phyloP scores from a whole-genome alignment of 2,888 invertebrate genomes.

The Coenonympha glycerion region DNA sequence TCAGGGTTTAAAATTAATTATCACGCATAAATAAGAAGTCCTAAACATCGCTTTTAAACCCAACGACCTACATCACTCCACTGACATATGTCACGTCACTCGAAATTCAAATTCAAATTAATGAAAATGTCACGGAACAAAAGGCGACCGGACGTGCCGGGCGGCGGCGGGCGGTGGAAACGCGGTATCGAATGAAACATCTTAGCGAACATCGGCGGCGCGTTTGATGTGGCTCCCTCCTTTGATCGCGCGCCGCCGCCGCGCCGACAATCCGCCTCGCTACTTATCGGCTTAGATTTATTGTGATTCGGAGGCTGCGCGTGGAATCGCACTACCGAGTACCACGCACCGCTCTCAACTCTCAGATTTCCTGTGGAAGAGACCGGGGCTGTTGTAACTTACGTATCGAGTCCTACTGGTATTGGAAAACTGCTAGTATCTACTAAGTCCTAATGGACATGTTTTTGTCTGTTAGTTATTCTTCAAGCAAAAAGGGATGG shows the following conservation, averaged over 20 bases:
- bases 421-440: too few relatives aligned
- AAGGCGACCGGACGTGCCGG: conserved; percentile 50
- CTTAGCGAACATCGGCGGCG: conserved; percentile 54
- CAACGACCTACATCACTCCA: conserved; percentile 20
- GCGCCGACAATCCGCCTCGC: conserved; percentile 71
- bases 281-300: conserved; percentile 76
- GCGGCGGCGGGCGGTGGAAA: conserved; percentile 51
- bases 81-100: conserved; percentile 22
- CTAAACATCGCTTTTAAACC: background rate
- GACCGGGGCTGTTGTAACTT: too few relatives aligned
- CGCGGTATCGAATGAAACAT: conserved; percentile 54
- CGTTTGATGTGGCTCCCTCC: conserved; percentile 67
- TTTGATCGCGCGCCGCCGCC: conserved; percentile 72
- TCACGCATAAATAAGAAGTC: background rate
- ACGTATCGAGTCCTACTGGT: too few relatives aligned
- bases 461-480: too few relatives aligned
- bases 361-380: too few relatives aligned
- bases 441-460: too few relatives aligned
- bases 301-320: conserved; percentile 70
- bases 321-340: conserved; percentile 48
- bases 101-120: conserved; percentile 42
- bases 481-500: too few relatives aligned
- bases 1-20: background rate
- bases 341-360: conserved; percentile 1
- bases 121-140: conserved; percentile 64